A percentile compares a stretch with the other conserved stretches of the same genome.
These are phyloP conservation scores for Nebria ingens DNA, from an alignment of 1,140 invertebrate species.

Conservation along the genomic window DNA sequence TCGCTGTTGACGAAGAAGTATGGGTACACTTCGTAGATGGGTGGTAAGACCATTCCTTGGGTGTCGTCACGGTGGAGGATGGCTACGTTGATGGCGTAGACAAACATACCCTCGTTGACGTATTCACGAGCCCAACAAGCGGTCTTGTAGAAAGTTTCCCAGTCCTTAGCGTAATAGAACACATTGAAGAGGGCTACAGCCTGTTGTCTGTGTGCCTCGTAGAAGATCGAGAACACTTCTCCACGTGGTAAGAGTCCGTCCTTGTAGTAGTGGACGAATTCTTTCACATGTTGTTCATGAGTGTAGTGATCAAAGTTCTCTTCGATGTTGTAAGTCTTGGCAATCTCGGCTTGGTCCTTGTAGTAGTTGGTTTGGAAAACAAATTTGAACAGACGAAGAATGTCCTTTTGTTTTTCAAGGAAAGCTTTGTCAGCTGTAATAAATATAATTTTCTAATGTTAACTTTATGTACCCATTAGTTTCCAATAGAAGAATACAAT, in stretches of 20 bases:
- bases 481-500: no score
- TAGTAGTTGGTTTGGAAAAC: conserved; percentile 42
- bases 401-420: conserved; percentile 43
- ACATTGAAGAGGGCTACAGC: conserved; percentile 52
- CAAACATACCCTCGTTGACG: conserved; percentile 52
- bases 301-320: conserved; percentile 30
- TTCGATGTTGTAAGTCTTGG: conserved; percentile 41
- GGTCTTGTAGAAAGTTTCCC: conserved; percentile 44
- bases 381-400: conserved; percentile 48
- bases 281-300: conserved; percentile 39
- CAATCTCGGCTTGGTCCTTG: conserved; percentile 35
- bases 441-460: not conserved
- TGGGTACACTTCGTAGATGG: conserved; percentile 58
- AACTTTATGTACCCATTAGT: no score
- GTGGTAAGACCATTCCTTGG: conserved; percentile 46
- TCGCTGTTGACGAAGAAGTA: conserved; percentile 48
- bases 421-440: conserved; percentile 41
- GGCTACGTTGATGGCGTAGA: conserved; percentile 48
- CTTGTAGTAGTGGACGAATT: conserved; percentile 45
- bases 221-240: conserved; percentile 50
- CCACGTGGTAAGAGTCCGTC: conserved; percentile 44
- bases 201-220: conserved; percentile 50
- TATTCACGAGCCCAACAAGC: conserved; percentile 50
- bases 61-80: conserved; percentile 50
- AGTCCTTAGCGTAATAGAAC: conserved; percentile 57